phyloP scores from a whole-genome alignment of 2,113 vertebrate species.

The Limnothrissa miodon region DNA sequence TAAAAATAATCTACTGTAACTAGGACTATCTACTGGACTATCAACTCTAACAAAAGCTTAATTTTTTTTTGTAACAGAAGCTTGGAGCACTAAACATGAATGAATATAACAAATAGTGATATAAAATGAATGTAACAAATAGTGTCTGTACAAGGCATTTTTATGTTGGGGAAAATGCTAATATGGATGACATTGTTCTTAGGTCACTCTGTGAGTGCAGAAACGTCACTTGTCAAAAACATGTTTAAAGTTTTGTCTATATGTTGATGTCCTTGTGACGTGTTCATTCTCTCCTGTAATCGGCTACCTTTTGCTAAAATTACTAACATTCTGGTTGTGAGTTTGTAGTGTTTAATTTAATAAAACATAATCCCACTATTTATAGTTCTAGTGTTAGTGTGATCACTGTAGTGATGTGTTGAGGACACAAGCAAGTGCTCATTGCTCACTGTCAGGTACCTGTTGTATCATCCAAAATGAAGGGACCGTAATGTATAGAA shows the following conservation, averaged over 20 bases:
- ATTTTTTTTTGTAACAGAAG: too few relatives aligned
- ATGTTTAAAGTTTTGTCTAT: neutral
- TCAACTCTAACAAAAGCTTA: neutral
- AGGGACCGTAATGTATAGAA: neutral
- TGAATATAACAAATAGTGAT: conserved; percentile 3
- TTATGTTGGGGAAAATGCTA: neutral
- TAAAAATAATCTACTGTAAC: neutral
- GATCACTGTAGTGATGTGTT: neutral
- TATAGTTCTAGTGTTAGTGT: neutral
- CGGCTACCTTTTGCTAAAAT: neutral
- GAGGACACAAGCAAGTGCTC: neutral
- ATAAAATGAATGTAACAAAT: too few relatives aligned
- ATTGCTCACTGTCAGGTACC: neutral
- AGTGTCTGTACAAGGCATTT: neutral
- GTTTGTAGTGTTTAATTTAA: neutral
- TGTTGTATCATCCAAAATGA: neutral
- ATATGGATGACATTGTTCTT: neutral
- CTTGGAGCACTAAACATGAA: too few relatives aligned
- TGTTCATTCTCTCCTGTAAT: neutral
- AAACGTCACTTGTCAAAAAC: neutral
- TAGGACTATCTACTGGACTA: neutral
- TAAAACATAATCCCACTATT: neutral
- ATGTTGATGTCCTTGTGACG: neutral
- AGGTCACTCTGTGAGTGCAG: neutral
- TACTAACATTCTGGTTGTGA: neutral